These are phyloP conservation scores for Nebria brevicollis DNA, from an alignment of 2,888 invertebrate species.

Conservation along the genomic window DNA sequence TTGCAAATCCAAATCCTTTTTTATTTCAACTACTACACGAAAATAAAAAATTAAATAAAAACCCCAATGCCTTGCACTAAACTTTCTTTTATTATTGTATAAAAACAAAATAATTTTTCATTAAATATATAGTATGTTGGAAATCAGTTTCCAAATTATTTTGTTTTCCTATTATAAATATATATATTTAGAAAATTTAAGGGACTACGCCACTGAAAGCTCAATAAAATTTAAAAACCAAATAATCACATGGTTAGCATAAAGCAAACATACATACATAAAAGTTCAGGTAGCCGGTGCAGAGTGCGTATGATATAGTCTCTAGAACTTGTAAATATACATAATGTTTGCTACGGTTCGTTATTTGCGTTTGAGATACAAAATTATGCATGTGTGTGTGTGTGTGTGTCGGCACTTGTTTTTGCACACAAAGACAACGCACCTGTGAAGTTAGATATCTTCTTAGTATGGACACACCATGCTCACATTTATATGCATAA, in stretches of 20 bases:
- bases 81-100: too few relatives aligned
- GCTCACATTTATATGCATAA: not conserved
- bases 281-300: too few relatives aligned
- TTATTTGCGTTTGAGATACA: not conserved
- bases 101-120: too few relatives aligned
- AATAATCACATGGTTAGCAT: not conserved
- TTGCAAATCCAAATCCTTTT: not conserved
- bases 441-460: not conserved
- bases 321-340: not conserved
- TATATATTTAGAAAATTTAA: too few relatives aligned
- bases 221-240: not conserved
- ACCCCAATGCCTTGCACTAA: too few relatives aligned
- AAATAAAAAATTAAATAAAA: too few relatives aligned
- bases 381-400: not conserved
- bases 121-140: too few relatives aligned
- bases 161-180: too few relatives aligned
- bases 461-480: not conserved
- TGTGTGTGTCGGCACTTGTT: not conserved
- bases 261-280: not conserved
- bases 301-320: too few relatives aligned
- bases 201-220: not conserved
- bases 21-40: not conserved
- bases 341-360: not conserved
- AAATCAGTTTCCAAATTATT: too few relatives aligned
- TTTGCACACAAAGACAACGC: not conserved